Conservation (phyloP, 2,888 invertebrate species). For the Polietes domitor region DNA sequence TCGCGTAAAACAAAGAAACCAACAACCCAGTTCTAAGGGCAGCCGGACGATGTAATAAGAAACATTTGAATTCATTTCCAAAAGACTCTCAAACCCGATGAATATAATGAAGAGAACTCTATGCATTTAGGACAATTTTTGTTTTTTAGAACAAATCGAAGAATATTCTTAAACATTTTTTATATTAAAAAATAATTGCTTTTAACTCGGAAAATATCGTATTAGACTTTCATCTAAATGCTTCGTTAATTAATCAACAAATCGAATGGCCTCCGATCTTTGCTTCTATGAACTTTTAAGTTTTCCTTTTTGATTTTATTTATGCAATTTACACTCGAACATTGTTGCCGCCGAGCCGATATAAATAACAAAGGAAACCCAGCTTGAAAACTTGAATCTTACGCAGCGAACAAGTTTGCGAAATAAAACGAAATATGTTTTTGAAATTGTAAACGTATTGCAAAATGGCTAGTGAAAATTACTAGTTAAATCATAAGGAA, state of each 20-base stretch:
- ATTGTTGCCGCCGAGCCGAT: conserved; percentile 77
- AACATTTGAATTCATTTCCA: conserved; percentile 47
- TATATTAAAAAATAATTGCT: conserved; percentile 55
- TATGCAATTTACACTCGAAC: conserved; percentile 49
- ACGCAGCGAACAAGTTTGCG: no score
- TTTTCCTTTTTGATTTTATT: background rate
- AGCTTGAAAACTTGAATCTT: conserved; percentile 3
- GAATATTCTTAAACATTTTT: conserved; percentile 49
- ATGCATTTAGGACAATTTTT: conserved; percentile 63
- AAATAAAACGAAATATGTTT: background rate
- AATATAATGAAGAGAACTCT: conserved; percentile 37
- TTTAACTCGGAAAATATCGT: conserved; percentile 24
- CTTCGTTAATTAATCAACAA: conserved; percentile 28
- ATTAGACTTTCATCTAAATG: conserved; percentile 43
- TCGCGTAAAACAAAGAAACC: conserved; percentile 43
- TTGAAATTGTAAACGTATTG: background rate
- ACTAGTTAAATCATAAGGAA: background rate
- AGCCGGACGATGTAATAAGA: conserved; percentile 60
- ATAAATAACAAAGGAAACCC: conserved; percentile 60
- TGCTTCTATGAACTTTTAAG: conserved; percentile 29
- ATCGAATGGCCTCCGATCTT: conserved; percentile 36
- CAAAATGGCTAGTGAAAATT: background rate
- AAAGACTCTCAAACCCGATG: conserved; percentile 31
- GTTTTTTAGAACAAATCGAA: conserved; percentile 11
- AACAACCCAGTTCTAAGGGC: no score